Evolutionary conservation across 2,888 invertebrate species (phyloP), one percentile per base, ranked within the genome.

Genomic region (Pedicia rivosa): DNA sequence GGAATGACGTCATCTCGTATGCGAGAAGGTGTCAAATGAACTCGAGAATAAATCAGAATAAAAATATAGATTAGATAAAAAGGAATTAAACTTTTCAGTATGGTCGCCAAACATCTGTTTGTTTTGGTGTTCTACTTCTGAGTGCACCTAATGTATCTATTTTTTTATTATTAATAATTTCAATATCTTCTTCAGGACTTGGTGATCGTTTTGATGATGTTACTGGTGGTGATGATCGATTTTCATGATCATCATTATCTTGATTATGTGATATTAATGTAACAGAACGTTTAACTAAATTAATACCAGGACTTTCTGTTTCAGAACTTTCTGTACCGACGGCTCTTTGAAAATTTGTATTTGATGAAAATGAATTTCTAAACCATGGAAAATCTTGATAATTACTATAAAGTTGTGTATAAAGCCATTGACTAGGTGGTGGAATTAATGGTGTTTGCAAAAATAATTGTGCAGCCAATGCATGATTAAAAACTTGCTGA

Each of bases 71-170:
- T n/a, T n/a, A n/a, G n/a, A n/a, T n/a, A 7, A 17, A 16, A 30
- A 16, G 3, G 8, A 9, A 5, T n/a, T 16, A 4, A 31, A n/a
- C 5, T 16, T n/a, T 44, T 55, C 53, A 81, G 59, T 81, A 81
- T 12, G 81, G 81, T 51, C 81, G 70, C 81, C 81, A 81, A 40
- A 81, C 80, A 51, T 80, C 79, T n/a, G 74, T 67, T 38, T 74
- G 50, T 52, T 57, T 66, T 52, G 53, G 64, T 47, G 38, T 37
- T 33, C 38, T 40, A 25, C 36, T 38, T 41, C 12, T 36, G 14
- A 22, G 31, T 54, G 43, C 43, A 58, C 52, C n/a, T n/a, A n/a
- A n/a, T n/a, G n/a, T 14, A 55, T 52, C 24, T 54, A 57, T 46
- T 58, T 62, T 37, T 52, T 52, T 31, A 19, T 45, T 43, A 25